These are phyloP conservation scores for Kryptolebias ocellatus DNA, from an alignment of 2,797 vertebrate species.

Conservation along the genomic window DNA sequence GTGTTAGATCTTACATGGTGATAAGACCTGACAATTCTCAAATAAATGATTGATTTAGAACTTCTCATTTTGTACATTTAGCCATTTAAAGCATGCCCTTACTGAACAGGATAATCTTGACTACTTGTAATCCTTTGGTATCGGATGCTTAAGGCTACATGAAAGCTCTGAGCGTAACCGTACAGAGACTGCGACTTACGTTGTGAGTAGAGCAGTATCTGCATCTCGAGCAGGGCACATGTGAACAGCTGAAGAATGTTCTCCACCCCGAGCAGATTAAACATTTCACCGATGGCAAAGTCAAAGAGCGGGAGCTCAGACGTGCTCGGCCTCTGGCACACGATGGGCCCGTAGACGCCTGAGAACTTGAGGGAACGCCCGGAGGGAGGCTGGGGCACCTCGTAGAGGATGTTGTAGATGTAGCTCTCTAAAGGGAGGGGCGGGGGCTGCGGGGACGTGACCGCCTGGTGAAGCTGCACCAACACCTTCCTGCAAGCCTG, in stretches of 20 bases:
- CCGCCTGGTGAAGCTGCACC: slow-evolving; percentile 93
- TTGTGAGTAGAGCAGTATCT: slow-evolving; percentile 98
- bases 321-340: slow-evolving; percentile 97
- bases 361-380: slow-evolving; percentile 97
- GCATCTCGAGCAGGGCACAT: slow-evolving; percentile 96
- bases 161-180: slow-evolving; percentile 8
- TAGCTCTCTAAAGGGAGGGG: slow-evolving; percentile 98
- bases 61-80: neutral
- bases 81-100: no score
- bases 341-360: slow-evolving; percentile 92
- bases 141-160: slow-evolving; percentile 5
- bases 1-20: neutral
- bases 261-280: slow-evolving; percentile 94
- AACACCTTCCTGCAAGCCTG: slow-evolving; percentile 94
- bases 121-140: neutral
- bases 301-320: slow-evolving; percentile 95
- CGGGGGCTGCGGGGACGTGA: slow-evolving; percentile 92
- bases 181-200: slow-evolving; percentile 82
- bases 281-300: slow-evolving; percentile 91
- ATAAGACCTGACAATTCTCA: no score
- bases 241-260: slow-evolving; percentile 97
- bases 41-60: no score
- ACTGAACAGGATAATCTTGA: neutral
- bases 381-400: slow-evolving; percentile 94
- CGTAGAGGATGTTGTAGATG: slow-evolving; percentile 97